These are phyloP conservation scores for Nothoprocta pentlandii DNA, from an alignment of 2,113 vertebrate genomes.

Conservation along the genomic window DNA sequence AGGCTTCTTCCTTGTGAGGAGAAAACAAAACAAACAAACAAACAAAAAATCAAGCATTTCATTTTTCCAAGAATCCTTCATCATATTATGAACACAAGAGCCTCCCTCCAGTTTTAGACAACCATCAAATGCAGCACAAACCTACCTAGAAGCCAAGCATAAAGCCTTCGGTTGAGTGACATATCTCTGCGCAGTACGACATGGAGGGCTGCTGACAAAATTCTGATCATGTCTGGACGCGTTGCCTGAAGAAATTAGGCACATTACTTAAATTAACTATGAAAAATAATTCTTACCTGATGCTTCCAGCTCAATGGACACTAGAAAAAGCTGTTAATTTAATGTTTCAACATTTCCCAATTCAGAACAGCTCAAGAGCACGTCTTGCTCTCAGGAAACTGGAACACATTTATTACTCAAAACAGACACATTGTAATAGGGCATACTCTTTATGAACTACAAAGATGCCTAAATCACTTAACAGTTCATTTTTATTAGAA, in stretches of 20 bases:
- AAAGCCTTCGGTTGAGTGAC: constrained; percentile 97
- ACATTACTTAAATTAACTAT: background rate
- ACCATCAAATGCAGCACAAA: background rate
- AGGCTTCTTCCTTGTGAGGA: background rate
- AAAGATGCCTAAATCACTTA: background rate
- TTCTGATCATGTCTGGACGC: constrained; percentile 95
- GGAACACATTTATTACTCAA: background rate
- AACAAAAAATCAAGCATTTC: background rate
- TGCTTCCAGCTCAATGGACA: background rate
- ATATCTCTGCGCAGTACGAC: constrained; percentile 98
- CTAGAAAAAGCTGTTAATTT: background rate
- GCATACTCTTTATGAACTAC: background rate
- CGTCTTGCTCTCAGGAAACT: background rate
- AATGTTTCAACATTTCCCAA: background rate
- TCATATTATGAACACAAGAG: accelerated
- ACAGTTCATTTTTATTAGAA: background rate
- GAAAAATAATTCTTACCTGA: background rate
- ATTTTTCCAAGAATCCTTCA: background rate
- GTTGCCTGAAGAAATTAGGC: constrained; percentile 85
- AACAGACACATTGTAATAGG: background rate
- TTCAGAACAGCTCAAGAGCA: background rate
- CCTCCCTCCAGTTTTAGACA: background rate
- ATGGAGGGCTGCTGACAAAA: constrained; percentile 96
- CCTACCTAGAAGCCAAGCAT: constrained; percentile 97
- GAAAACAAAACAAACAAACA: background rate